Evolutionary conservation across 2,113 vertebrate genomes (phyloP).

Genomic region (Elanus axillaris): DNA sequence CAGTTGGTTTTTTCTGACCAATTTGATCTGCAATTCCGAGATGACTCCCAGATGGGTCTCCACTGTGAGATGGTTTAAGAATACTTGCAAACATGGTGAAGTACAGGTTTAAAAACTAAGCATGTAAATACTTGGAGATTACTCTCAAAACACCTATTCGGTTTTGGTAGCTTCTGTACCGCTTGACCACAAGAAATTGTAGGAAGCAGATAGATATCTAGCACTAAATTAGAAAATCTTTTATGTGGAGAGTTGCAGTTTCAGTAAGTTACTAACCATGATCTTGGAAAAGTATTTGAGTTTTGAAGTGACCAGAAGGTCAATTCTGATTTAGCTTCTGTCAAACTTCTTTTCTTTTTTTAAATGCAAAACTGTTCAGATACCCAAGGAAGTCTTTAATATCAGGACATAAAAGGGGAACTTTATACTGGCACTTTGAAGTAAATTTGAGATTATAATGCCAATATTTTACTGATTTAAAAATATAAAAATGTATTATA

Average conservation of each 20-base stretch:
- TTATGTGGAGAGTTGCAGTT: background rate
- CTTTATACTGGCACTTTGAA: background rate
- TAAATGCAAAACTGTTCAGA: slow-evolving; percentile 3
- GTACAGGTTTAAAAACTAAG: background rate
- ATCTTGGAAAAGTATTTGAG: background rate
- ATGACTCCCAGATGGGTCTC: background rate
- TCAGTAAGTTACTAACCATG: background rate
- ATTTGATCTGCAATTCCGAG: background rate
- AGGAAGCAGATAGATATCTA: background rate
- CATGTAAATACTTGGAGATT: background rate
- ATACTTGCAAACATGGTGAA: background rate
- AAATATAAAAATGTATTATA: background rate
- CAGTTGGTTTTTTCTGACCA: background rate
- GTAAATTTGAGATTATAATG: background rate
- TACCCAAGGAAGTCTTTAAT: background rate
- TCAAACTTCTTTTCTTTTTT: background rate
- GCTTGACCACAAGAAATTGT: background rate
- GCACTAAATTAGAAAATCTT: background rate
- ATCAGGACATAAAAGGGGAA: slow-evolving; percentile 20
- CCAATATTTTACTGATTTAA: background rate
- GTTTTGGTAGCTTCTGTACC: background rate
- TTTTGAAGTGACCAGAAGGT: background rate
- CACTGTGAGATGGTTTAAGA: background rate
- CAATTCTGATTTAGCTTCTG: background rate
- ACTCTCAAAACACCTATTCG: background rate